A percentile compares a stretch with the other conserved stretches of the same genome.
Conservation (phyloP, 1,140 invertebrate genomes). For the Watersipora subatra region DNA sequence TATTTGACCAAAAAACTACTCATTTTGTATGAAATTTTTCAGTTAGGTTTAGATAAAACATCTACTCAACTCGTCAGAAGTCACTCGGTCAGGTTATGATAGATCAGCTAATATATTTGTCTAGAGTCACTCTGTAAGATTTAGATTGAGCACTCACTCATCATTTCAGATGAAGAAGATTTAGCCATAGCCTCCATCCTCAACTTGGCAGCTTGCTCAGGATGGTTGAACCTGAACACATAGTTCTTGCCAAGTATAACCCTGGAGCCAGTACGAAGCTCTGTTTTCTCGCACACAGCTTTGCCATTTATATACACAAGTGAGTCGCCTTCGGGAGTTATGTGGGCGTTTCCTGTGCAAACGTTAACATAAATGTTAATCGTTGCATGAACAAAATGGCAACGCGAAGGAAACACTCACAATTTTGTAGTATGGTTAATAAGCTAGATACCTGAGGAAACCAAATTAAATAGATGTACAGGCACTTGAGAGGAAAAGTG, state of each 20-base stretch:
- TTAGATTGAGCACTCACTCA: background rate
- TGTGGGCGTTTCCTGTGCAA: constrained; percentile 61
- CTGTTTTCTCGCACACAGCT: constrained; percentile 64
- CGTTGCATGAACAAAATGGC: background rate
- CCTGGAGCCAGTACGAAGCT: constrained; percentile 83
- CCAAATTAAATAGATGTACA: too few species aligned
- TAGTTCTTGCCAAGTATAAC: constrained; percentile 97
- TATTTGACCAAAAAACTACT: too few species aligned
- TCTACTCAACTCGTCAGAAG: too few species aligned
- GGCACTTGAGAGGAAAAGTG: too few species aligned
- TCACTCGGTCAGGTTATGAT: too few species aligned
- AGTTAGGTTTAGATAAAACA: too few species aligned
- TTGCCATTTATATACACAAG: constrained; percentile 91
- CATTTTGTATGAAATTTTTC: too few species aligned
- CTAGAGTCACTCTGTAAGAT: too few species aligned
- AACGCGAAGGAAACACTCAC: too few species aligned
- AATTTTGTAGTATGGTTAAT: too few species aligned
- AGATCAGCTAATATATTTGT: too few species aligned
- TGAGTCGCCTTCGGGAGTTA: constrained; percentile 70
- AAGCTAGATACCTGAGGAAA: too few species aligned
- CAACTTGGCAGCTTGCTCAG: constrained; percentile 42
- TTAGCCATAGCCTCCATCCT: constrained; percentile 3
- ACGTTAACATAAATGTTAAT: background rate
- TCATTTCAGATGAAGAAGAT: background rate
- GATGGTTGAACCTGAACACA: constrained; percentile 96